Base-by-base conservation (phyloP, 2,888 invertebrate genomes). In the Perdita meconis region DNA sequence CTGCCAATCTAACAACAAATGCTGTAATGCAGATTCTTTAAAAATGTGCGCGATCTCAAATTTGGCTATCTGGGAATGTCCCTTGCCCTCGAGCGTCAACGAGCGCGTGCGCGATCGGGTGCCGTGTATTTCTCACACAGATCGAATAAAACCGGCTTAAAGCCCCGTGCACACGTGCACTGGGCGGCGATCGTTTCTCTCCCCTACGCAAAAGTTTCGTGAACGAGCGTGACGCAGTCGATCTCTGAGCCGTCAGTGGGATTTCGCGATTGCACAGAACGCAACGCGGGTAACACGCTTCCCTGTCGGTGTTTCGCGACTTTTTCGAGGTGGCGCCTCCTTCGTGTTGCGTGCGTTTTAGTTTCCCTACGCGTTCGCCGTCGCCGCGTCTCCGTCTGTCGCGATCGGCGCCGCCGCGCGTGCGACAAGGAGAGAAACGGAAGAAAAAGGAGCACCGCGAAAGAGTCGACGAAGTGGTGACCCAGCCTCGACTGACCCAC, bases 311-410 rank as follows among this genome's bases (percentile, higher is more conserved):
- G 80, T 79, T 77, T 69, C 82, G 79, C 82, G 55, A 57, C 42
- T 82, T 80, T 83, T 83, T 80, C 77, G 82, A 69, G 77, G 82
- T 83, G 82, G 82, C 82, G 82, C 82, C 82, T 82, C 82, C 73
- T n/a, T 70, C 77, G 77, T 65, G 78, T 56, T 26, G 63, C 75
- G 61, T 60, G 50, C 69, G 71, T 65, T n/a, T n/a, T 51, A 65
- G 57, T 53, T 64, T 71, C 70, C 59, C 63, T 71, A 40, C 42
- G 66, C 64, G 30, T 61, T 64, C 57, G 60, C 66, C 38, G 40
- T 63, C 30, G 12, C n/a, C 36, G n/a, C n/a, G 19, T 63, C 55
- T 67, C 50, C 13, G 8, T 65, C 24, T 8, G 22, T 42, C 75
- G 24, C 6, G 34, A 10, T 10, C 42, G 44, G 40, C 24, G 42